Evolutionary conservation across 2,888 invertebrate species (phyloP), one percentile per base, ranked within the genome.

Genomic region (Xanthorhoe designata): DNA sequence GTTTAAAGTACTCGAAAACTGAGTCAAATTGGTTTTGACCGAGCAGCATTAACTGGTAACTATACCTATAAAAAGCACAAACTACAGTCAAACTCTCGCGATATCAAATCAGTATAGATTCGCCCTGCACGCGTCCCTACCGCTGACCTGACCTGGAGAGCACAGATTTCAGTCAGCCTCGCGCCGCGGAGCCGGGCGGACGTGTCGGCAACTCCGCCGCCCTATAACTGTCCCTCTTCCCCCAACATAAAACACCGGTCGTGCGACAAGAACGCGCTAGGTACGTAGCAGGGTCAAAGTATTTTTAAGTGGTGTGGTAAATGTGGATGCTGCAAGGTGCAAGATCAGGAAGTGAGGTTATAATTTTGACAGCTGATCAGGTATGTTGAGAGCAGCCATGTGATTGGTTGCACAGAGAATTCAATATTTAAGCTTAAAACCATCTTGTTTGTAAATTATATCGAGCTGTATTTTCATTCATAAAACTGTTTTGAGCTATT

Each of bases 131-230:
- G 78, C 79, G 70, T 73, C 89, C 80, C 80, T 75, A 82, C 75
- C 47, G 72, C 78, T 89, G 91, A 89, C 90, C 93, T 88, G 89
- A 84, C 85, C 81, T 82, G 83, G 85, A 87, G 80, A 78, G 88
- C 92, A 89, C 89, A 92, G 93, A 92, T 92, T 93, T 91, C 61
- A 93, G 92, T 93, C 87, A 88, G 89, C 84, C 85, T 85, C 88
- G 91, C 88, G 89, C 85, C 87, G 85, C 86, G 86, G 78, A 77
- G 83, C 87, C 81, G 77, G 83, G 85, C 89, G 89, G 88, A 76
- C 82, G 90, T 86, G 76, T 65, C 64, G 70, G 59, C 32, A 62
- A 79, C 72, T 76, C 76, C 62, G 61, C 60, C 58, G 45, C 74
- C 72, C 70, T 72, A 71, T 24, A 61, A 74, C 75, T 71, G 68